phyloP scores from a whole-genome alignment of 2,113 vertebrate genomes.

The Cygnus buccinator region DNA sequence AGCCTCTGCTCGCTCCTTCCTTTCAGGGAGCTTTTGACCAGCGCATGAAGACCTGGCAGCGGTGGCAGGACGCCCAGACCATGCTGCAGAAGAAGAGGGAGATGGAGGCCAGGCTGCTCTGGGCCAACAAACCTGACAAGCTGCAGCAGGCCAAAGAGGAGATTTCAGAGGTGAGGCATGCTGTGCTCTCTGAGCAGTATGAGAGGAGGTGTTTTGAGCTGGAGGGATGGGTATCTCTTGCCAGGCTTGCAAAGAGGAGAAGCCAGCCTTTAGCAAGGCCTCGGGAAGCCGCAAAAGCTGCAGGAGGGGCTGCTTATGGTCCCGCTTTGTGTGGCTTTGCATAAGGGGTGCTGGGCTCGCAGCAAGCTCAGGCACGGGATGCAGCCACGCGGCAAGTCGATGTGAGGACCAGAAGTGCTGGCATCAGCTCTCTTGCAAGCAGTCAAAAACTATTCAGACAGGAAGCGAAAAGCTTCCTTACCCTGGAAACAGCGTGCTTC shows the following conservation, averaged over 20 bases:
- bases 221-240: not conserved
- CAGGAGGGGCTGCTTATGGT: not conserved
- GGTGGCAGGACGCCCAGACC: constrained; percentile 94
- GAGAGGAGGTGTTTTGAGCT: not conserved
- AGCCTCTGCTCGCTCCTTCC: not conserved
- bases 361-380: not conserved
- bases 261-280: not conserved
- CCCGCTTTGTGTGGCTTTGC: accelerated
- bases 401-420: accelerated
- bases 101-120: constrained; percentile 91
- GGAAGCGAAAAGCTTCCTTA: not conserved
- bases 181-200: not conserved
- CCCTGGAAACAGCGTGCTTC: not conserved
- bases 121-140: constrained; percentile 98
- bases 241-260: not conserved
- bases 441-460: accelerated
- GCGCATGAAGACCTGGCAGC: constrained; percentile 96
- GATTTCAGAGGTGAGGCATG: constrained; percentile 81
- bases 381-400: not conserved
- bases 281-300: not conserved
- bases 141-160: constrained; percentile 97
- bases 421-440: accelerated
- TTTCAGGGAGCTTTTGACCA: constrained; percentile 94
- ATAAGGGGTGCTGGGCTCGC: not conserved
- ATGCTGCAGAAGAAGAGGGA: constrained; percentile 96